Base-by-base conservation (phyloP, 2,888 invertebrate genomes). In the Trilocha varians region DNA sequence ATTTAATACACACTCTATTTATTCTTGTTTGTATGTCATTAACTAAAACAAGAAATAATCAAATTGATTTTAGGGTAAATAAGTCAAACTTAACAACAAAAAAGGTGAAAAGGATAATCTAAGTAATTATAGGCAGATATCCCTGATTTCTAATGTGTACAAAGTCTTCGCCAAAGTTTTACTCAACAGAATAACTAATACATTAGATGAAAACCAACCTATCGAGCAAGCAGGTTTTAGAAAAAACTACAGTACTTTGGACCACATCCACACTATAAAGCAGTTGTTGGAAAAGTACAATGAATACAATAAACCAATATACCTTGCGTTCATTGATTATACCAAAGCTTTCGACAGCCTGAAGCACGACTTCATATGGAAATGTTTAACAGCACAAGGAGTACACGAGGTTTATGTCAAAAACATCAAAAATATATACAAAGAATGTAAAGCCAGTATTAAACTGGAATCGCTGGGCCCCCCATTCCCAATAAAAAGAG, bases 41-140 rank as follows among this genome's bases (percentile, higher is more conserved):
- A n/a, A n/a, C n/a, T n/a, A n/a, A n/a, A n/a, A n/a, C n/a, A n/a
- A n/a, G n/a, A n/a, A n/a, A n/a, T n/a, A n/a, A n/a, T n/a, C n/a
- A n/a, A n/a, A n/a, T n/a, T n/a, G n/a, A n/a, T n/a, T n/a, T n/a
- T n/a, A n/a, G n/a, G n/a, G n/a, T n/a, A n/a, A n/a, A n/a, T n/a
- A n/a, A n/a, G n/a, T n/a, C n/a, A n/a, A n/a, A n/a, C n/a, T n/a
- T n/a, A n/a, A n/a, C n/a, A n/a, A 53, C 34, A 57, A 57, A 34
- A 59, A 57, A 46, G 54, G 56, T 5, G 52, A 55, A 32, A 39
- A 49, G 38, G 5, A 49, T 14, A 46, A 52, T 15, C 48, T 56
- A 1, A 45, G 44, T 39, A 53, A 53, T 38, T 52, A 53, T 14
- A 42, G 51, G 9, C 55, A 47, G 4, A 53, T 56, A 5, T 50